Evolutionary conservation across 1,140 invertebrate genomes (phyloP), one percentile per base, ranked within the genome.

Genomic region (Chrysomallon squamiferum): DNA sequence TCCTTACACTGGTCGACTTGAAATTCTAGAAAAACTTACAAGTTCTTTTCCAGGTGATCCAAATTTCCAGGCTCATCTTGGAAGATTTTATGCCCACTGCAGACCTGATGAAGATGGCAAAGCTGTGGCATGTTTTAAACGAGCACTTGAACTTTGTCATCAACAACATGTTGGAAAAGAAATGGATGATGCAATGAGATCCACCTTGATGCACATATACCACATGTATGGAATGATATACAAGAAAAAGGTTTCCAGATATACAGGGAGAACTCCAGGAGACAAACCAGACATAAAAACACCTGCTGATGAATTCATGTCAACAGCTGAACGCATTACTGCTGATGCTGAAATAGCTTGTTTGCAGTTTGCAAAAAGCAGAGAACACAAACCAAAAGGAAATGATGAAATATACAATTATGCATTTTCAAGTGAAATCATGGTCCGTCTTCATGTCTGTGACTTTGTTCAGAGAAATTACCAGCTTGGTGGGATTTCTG

Each of bases 141-240:
- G 59, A 32, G 66, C 72, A 7, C 35, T 74, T 3, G 49, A 41
- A 13, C 33, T 73, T 20, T 69, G 65, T 45, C 18, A 61, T 7
- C 29, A 63, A 29, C 13, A 52, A 32, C 60, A 25, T 6, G 27
- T 35, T 41, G 57, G 50, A 3, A 62, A 43, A 22, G 7, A 15
- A 1, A 27, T 43, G 22, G 65, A 66, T 13, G 60, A 67, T 15
- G 25, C 35, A 13, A 50, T 32, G 50, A 62, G 30, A 29, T 13
- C 59, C 6, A 66, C 65, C 13, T 18, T 73, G 30, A 65, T 60
- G 41, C 59, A 69, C 65, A 67, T 73, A 15, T 67, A 65, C 57
- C 71, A 73, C 27, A 73, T 73, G 71, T 69, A 50, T 52, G 71
- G 67, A n/a, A 69, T 64, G 43, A 45, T 67, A 27, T 69, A 69